These are phyloP conservation scores for Aplysina aerophoba DNA, from an alignment of 37 sponge, comb jelly and placozoan genomes.

Conservation along the genomic window DNA sequence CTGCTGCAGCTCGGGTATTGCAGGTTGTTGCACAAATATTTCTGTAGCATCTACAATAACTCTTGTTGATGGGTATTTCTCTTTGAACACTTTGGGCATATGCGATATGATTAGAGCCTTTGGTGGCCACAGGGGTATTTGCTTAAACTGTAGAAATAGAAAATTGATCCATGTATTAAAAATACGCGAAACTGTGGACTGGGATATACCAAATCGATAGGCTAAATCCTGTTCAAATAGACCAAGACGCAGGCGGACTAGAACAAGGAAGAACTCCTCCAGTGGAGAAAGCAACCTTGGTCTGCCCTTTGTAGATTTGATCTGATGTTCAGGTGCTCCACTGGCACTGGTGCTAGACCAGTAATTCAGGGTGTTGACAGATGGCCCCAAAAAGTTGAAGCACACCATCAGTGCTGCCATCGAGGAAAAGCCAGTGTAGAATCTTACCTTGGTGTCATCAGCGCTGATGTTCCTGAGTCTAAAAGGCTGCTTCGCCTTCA, in stretches of 20 bases:
- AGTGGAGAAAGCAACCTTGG: slow-evolving; percentile 32
- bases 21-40: slow-evolving; percentile 50
- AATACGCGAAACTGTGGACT: slow-evolving; percentile 44
- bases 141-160: slow-evolving; percentile 34
- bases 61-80: slow-evolving; percentile 42
- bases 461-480: slow-evolving; percentile 3
- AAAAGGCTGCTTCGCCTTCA: slow-evolving; percentile 9
- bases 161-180: slow-evolving; percentile 54
- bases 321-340: slow-evolving; percentile 3
- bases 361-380: slow-evolving; percentile 30
- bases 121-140: slow-evolving; percentile 48
- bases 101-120: slow-evolving; percentile 13
- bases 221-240: slow-evolving; percentile 46
- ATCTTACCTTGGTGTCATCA: slow-evolving; percentile 50
- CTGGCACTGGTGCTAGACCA: slow-evolving; percentile 13
- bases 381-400: slow-evolving; percentile 46
- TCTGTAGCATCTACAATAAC: slow-evolving; percentile 47
- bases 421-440: slow-evolving; percentile 54
- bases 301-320: slow-evolving; percentile 3
- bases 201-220: slow-evolving; percentile 33
- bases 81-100: slow-evolving; percentile 54
- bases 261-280: slow-evolving; percentile 45
- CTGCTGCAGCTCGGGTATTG: slow-evolving; percentile 47
- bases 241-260: slow-evolving; percentile 38
- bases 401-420: slow-evolving; percentile 34